These are phyloP conservation scores for Valencia hispanica DNA, from an alignment of 2,797 vertebrate species.

Conservation along the genomic window DNA sequence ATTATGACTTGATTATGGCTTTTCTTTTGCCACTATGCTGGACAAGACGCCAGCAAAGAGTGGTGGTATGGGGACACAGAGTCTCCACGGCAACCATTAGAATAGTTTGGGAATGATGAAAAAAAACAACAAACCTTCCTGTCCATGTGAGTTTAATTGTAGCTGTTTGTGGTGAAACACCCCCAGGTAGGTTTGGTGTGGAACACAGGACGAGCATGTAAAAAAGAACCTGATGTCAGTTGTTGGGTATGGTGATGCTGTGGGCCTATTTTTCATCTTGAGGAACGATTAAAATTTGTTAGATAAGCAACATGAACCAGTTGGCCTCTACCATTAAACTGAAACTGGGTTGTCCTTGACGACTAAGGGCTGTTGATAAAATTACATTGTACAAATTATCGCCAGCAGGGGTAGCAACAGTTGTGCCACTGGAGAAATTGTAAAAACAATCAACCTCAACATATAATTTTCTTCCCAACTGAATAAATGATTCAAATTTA, in stretches of 20 bases:
- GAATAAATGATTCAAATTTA: background rate
- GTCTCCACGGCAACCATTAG: background rate
- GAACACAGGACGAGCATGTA: background rate
- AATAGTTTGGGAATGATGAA: background rate
- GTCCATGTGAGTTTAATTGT: background rate
- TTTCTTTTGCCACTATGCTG: background rate
- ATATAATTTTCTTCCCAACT: background rate
- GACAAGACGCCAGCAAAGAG: background rate
- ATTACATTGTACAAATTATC: background rate
- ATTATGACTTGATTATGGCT: background rate
- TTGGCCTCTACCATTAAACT: background rate
- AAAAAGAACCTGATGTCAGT: background rate
- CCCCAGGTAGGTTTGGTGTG: too few species aligned
- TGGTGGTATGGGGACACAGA: background rate
- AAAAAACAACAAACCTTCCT: background rate
- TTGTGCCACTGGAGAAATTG: background rate
- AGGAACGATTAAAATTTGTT: background rate
- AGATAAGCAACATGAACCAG: background rate
- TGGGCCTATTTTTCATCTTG: background rate
- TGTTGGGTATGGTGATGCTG: background rate
- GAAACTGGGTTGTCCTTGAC: background rate
- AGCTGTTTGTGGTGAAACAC: background rate
- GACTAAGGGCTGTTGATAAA: background rate
- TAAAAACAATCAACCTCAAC: background rate
- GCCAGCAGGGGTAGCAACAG: background rate